Evolutionary conservation across 2,888 invertebrate genomes (phyloP).

Genomic region (Rotaria magnacalcarata): DNA sequence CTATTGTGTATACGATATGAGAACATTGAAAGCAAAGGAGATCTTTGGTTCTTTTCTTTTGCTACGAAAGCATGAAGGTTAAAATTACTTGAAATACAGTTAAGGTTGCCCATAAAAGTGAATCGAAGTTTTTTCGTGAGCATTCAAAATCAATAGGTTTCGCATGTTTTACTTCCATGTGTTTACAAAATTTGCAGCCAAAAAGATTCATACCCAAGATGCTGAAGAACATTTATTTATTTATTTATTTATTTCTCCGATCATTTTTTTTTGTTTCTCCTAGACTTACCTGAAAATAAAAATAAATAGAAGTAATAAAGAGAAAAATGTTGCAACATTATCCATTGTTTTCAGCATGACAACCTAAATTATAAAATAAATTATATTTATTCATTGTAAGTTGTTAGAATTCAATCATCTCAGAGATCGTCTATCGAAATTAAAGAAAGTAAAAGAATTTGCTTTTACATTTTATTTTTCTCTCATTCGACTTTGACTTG

Average conservation of each 20-base stretch:
- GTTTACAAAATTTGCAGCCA: conserved; percentile 99
- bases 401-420: too few species aligned
- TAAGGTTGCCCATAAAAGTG: conserved; percentile 62
- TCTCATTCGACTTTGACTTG: too few species aligned
- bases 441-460: too few species aligned
- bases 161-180: conserved; percentile 59
- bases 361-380: background rate
- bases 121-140: conserved; percentile 63
- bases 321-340: conserved; percentile 98
- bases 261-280: background rate
- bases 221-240: conserved; percentile 64
- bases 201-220: conserved; percentile 99
- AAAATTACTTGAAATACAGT: conserved; percentile 62
- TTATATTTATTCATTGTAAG: background rate
- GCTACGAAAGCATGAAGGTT: background rate
- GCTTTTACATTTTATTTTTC: too few species aligned
- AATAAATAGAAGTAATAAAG: conserved; percentile 93
- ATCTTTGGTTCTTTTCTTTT: too few species aligned
- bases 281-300: conserved; percentile 95
- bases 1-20: background rate
- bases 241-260: background rate
- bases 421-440: too few species aligned
- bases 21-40: background rate
- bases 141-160: conserved; percentile 59
- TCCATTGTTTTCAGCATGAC: conserved; percentile 83